Evolutionary conservation across 2,888 invertebrate species (phyloP).

Genomic region (Barypeithes pellucidus): DNA sequence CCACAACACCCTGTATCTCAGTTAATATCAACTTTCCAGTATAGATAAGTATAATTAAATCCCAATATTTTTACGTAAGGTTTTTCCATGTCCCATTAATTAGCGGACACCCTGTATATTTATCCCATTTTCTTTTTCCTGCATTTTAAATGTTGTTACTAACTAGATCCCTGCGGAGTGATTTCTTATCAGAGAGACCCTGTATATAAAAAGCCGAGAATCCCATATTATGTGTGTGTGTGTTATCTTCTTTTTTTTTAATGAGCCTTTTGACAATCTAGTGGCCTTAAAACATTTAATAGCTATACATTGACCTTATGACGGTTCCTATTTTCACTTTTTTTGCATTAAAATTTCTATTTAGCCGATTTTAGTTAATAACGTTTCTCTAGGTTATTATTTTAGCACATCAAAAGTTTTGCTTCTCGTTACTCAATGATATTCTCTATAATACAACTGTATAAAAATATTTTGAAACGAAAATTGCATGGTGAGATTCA

Average conservation of each 20-base stretch:
- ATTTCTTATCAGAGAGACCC: no score
- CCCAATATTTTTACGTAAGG: no score
- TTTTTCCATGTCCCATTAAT: no score
- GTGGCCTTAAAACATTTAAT: constrained; percentile 22
- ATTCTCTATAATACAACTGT: constrained; percentile 30
- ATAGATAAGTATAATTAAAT: no score
- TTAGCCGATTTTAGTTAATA: constrained; percentile 25
- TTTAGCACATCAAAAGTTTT: constrained; percentile 48
- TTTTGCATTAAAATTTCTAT: constrained; percentile 16
- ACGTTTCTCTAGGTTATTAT: constrained; percentile 23
- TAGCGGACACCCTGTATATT: no score
- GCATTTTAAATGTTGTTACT: no score
- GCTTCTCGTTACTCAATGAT: constrained; percentile 9
- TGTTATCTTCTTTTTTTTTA: not conserved
- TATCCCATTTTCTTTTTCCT: no score
- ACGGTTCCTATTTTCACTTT: constrained; percentile 16
- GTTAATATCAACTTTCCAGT: no score
- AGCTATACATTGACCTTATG: constrained; percentile 22
- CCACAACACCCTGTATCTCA: no score
- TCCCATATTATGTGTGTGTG: not conserved
- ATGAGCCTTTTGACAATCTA: constrained; percentile 16
- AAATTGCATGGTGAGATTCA: constrained; percentile 11
- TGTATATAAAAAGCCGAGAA: no score
- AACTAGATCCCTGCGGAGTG: no score
- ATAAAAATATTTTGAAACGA: constrained; percentile 29